These are phyloP conservation scores for Helicoverpa armigera DNA, from an alignment of 1,140 invertebrate genomes.

Conservation along the genomic window DNA sequence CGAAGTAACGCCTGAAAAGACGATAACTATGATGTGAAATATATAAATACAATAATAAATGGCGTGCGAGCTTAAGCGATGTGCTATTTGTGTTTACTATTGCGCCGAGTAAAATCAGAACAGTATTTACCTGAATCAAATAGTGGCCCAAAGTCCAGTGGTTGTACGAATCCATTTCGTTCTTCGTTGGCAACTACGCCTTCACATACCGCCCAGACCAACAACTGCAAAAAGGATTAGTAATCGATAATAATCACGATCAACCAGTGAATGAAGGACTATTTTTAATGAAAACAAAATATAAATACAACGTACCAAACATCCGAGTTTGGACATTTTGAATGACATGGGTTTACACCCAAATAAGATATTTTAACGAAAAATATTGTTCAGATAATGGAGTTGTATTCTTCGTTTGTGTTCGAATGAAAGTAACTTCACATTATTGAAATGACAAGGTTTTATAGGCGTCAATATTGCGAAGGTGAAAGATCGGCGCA, in stretches of 20 bases:
- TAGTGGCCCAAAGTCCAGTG: conserved; percentile 77
- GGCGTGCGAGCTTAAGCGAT: conserved; percentile 52
- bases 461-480: conserved; percentile 86
- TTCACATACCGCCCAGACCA: conserved; percentile 75
- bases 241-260: background rate
- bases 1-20: conserved; percentile 81
- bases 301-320: conserved; percentile 71
- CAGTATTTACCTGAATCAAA: conserved; percentile 70
- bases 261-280: conserved; percentile 7
- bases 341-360: conserved; percentile 76
- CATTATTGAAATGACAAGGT: conserved; percentile 83
- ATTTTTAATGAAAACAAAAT: conserved; percentile 18
- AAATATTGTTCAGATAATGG: conserved; percentile 60
- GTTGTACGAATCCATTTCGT: conserved; percentile 76
- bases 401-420: conserved; percentile 73
- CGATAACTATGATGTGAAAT: conserved; percentile 55
- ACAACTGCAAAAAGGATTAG: conserved; percentile 71
- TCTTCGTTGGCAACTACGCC: conserved; percentile 71
- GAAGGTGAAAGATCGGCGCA: conserved; percentile 85
- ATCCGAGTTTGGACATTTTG: conserved; percentile 73
- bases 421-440: conserved; percentile 84
- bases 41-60: conserved; percentile 51
- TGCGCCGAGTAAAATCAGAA: conserved; percentile 55
- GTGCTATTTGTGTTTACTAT: conserved; percentile 1
- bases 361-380: conserved; percentile 61